Evolutionary conservation across 2,888 invertebrate genomes (phyloP).

Genomic region (Sericinus montela): DNA sequence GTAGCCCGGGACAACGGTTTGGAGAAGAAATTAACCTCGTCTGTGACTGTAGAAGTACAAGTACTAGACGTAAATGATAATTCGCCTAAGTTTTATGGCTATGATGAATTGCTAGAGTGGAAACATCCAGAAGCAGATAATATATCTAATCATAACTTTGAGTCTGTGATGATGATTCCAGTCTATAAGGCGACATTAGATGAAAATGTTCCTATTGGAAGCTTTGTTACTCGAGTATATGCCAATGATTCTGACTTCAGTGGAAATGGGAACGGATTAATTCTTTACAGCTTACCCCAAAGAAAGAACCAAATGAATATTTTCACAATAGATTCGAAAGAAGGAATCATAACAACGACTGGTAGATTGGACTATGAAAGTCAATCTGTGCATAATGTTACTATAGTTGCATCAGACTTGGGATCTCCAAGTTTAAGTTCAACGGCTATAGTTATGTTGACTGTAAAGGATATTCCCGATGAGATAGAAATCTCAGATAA

Average conservation of each 20-base stretch:
- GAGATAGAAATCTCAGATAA: slow-evolving; percentile 67
- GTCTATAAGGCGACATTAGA: slow-evolving; percentile 87
- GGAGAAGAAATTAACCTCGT: slow-evolving; percentile 81
- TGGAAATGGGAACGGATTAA: slow-evolving; percentile 92
- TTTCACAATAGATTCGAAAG: slow-evolving; percentile 91
- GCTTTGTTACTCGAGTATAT: slow-evolving; percentile 85
- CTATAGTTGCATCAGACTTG: slow-evolving; percentile 90
- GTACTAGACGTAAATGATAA: slow-evolving; percentile 92
- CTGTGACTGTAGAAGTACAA: slow-evolving; percentile 89
- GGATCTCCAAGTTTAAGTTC: slow-evolving; percentile 91
- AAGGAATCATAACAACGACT: slow-evolving; percentile 88
- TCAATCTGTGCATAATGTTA: slow-evolving; percentile 84
- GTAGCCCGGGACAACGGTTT: slow-evolving; percentile 86
- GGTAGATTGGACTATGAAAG: slow-evolving; percentile 85
- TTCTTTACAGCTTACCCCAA: slow-evolving; percentile 87
- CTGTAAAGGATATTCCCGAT: slow-evolving; percentile 83
- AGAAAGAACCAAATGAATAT: slow-evolving; percentile 80
- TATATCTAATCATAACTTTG: slow-evolving; percentile 72
- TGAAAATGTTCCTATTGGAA: slow-evolving; percentile 87
- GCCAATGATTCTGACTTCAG: slow-evolving; percentile 92
- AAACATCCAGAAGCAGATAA: slow-evolving; percentile 69
- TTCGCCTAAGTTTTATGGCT: slow-evolving; percentile 87
- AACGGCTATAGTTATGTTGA: slow-evolving; percentile 85
- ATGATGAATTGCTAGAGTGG: slow-evolving; percentile 81
- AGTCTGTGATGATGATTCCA: slow-evolving; percentile 80